Base-by-base conservation (phyloP, 2,888 invertebrate species). In the Thymelicus acteon region DNA sequence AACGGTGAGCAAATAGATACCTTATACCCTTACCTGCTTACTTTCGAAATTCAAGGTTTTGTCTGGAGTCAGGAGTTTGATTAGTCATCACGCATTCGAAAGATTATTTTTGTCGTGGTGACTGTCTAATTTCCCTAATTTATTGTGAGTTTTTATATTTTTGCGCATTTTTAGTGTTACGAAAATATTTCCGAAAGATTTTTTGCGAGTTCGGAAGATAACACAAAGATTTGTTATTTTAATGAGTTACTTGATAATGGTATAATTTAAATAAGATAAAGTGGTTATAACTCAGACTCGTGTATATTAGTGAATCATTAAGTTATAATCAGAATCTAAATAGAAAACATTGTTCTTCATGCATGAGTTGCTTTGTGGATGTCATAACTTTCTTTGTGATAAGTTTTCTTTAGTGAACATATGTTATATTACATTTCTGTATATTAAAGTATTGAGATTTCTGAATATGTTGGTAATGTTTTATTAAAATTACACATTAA, bases 1-100 rank as follows among this genome's bases (percentile, higher is more conserved):
- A 96, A 96, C 83, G 95, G 97, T 97, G 87, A 93, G 94, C 79
- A 63, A 47, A 70, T 37, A 37, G 57, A 57, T 76, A 70, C 86
- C 74, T 66, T 67, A 57, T 62, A 68, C 3, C 67, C 48, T 39
- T 67, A 12, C 54, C 15, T 7, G 15, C 13, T 31, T 75, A 82
- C 85, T 85, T 87, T 86, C 82, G 72, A 80, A 80, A 77, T 76
- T 74, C 78, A 76, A 78, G 78, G 76, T 72, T 78, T 62, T 40
- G 60, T 57, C 47, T 60, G 60, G 12, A 62, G 47, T 15, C 61
- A 64, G 54, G 62, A n/a, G 31, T 57, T 52, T 66, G 68, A 70
- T 70, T 70, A 70, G 70, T 70, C 70, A 70, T 70, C 49, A 57
- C 64, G 49, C 37, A 58, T 60, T 58, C 13, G 13, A 13, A 37